A percentile compares a stretch with the other conserved stretches of the same genome.
These are phyloP conservation scores for Meleagris gallopavo DNA, from an alignment of 2,113 vertebrate genomes.

Conservation along the genomic window DNA sequence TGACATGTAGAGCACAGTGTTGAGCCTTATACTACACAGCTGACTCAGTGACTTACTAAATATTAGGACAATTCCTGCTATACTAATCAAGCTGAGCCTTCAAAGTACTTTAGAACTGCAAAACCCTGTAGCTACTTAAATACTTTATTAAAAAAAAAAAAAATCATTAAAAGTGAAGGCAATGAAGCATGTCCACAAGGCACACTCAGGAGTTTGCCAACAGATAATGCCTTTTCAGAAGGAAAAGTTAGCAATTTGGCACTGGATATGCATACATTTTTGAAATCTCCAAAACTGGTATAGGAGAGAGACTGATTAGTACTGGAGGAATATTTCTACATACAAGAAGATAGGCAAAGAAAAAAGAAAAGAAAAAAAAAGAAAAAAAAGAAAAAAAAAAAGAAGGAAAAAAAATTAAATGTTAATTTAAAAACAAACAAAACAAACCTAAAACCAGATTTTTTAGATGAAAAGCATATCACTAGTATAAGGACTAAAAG, in stretches of 20 bases:
- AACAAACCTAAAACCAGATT: not conserved
- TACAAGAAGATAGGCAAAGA: not conserved
- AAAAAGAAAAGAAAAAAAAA: not conserved
- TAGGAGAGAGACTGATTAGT: not conserved
- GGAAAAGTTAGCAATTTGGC: not conserved
- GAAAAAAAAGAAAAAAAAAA: not conserved
- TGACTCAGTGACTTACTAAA: slow-evolving; percentile 20
- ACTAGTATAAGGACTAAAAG: not conserved
- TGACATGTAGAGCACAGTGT: not conserved
- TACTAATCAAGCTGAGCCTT: not conserved
- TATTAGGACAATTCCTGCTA: not conserved
- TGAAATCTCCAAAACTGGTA: not conserved
- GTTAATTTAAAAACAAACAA: not conserved
- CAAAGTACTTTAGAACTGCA: not conserved
- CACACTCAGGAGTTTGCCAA: not conserved
- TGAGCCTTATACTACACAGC: not conserved
- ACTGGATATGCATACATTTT: not conserved
- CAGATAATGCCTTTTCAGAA: not conserved
- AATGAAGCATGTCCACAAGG: not conserved
- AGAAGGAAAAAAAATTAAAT: not conserved
- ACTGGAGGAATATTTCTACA: not conserved
- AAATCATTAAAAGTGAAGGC: not conserved
- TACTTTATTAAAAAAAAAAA: not conserved
- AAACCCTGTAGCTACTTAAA: not conserved
- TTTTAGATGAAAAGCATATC: not conserved